Conservation (phyloP, 2,888 invertebrate genomes). For the Mimachlamys varia region DNA sequence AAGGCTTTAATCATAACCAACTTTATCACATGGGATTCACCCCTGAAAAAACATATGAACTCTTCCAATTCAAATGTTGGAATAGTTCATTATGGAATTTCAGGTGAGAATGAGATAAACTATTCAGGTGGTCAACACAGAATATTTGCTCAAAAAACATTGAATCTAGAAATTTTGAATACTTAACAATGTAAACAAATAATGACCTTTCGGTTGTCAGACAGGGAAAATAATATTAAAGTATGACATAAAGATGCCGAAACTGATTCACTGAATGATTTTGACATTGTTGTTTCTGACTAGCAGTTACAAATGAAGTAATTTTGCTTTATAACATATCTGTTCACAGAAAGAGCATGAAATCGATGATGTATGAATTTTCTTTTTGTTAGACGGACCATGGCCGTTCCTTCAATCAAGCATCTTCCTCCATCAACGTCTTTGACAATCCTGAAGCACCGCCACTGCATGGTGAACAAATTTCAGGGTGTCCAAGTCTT, state of each 20-base stretch:
- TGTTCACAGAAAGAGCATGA: not conserved
- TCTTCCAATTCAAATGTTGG: too few species aligned
- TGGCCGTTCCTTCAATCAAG: too few species aligned
- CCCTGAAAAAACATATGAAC: too few species aligned
- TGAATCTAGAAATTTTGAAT: not conserved
- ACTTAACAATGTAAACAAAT: too few species aligned
- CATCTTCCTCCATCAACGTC: not conserved
- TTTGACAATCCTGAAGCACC: not conserved
- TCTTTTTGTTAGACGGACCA: too few species aligned
- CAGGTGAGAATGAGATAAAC: too few species aligned
- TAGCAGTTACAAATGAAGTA: not conserved
- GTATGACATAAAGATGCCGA: too few species aligned
- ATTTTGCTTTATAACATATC: not conserved
- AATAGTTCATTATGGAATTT: too few species aligned
- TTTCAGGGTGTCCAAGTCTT: not conserved
- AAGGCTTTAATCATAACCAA: not conserved
- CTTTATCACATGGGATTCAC: too few species aligned
- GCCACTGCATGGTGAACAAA: not conserved
- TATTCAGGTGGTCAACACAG: not conserved
- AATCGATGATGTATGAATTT: not conserved
- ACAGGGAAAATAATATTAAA: not conserved
- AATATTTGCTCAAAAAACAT: not conserved
- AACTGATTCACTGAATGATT: not conserved
- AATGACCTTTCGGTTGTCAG: not conserved
- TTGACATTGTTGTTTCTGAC: not conserved